Percentiles rank a stretch among this genome's conserved stretches.
These are phyloP conservation scores for Anoplopoma fimbria DNA, from an alignment of 2,113 vertebrate species.

Conservation along the genomic window DNA sequence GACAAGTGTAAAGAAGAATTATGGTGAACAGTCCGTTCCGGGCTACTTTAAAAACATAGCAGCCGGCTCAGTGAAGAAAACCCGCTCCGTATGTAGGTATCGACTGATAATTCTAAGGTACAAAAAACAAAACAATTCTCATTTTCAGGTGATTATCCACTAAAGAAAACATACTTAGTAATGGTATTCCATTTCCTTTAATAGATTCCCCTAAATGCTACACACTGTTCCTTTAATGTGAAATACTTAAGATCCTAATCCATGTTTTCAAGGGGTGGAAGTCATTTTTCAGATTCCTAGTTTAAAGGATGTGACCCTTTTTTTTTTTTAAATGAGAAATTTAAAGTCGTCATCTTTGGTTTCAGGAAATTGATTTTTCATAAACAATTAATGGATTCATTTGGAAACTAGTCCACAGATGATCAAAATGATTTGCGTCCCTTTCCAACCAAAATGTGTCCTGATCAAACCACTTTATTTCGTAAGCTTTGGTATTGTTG, in stretches of 20 bases:
- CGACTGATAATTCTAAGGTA: no score
- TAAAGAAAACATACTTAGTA: no score
- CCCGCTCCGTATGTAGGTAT: neutral
- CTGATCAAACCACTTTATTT: neutral
- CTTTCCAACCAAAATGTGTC: neutral
- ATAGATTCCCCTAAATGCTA: no score
- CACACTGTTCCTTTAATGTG: neutral
- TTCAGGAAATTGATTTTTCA: neutral
- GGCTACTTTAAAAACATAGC: neutral
- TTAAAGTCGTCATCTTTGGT: neutral
- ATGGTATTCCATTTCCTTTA: no score
- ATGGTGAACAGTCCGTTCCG: neutral
- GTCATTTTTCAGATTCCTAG: neutral
- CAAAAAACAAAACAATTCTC: no score
- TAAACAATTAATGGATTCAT: neutral
- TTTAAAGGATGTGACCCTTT: neutral
- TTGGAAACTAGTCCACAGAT: neutral
- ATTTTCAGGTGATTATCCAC: no score
- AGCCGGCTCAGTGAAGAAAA: neutral
- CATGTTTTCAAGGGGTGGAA: neutral
- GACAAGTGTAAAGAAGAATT: neutral
- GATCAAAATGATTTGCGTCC: neutral
- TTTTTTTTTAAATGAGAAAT: neutral
- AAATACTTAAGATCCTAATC: neutral
- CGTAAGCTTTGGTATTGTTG: neutral